phyloP scores from a whole-genome alignment of 2,113 vertebrate species.

The Uropsilus gracilis region DNA sequence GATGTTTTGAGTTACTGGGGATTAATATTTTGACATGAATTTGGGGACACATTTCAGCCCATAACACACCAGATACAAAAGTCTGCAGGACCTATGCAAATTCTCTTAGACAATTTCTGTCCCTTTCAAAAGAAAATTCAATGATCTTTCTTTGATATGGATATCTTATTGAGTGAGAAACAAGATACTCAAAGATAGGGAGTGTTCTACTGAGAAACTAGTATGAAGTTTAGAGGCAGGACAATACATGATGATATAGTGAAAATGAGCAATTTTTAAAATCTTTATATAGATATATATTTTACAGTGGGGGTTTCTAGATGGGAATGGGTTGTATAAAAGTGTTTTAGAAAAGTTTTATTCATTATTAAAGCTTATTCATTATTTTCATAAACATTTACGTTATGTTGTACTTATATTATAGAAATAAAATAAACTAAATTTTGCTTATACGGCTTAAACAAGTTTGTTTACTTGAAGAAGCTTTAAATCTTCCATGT shows the following conservation, averaged over 20 bases:
- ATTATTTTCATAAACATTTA: neutral
- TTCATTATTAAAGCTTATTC: neutral
- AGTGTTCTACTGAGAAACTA: neutral
- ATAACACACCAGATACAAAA: neutral
- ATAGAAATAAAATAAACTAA: neutral
- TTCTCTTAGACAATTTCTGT: neutral
- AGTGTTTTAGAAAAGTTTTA: neutral
- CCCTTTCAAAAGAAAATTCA: neutral
- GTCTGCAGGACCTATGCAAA: accelerated
- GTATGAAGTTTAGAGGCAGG: neutral
- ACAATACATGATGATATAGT: neutral
- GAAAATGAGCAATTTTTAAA: neutral
- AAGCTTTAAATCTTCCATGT: neutral
- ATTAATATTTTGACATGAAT: neutral
- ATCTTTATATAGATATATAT: neutral
- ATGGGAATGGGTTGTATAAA: neutral
- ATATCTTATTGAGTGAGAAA: neutral
- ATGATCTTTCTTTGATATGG: neutral
- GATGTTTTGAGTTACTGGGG: neutral
- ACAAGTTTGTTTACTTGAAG: neutral
- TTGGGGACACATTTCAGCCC: neutral
- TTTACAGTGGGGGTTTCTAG: neutral
- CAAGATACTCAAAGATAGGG: neutral
- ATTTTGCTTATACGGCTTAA: neutral
- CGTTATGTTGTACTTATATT: neutral